A percentile compares a stretch with the other conserved stretches of the same genome.
phyloP scores from a whole-genome alignment of 2,113 vertebrate genomes.

The Addax nasomaculatus region DNA sequence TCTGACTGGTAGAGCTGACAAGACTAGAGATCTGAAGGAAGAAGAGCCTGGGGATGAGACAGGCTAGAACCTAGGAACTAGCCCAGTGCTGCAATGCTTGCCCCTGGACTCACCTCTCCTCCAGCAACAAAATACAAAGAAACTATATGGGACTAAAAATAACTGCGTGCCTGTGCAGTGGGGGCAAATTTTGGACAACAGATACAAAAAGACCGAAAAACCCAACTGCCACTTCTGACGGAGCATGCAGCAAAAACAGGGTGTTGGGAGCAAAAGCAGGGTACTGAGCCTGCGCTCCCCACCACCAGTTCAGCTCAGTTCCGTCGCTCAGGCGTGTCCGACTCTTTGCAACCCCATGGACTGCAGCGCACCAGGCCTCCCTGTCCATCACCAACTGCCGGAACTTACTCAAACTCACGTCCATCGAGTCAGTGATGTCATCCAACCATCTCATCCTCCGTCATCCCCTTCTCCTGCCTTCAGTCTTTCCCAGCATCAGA shows the following conservation, averaged over 20 bases:
- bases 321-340: fast-evolving
- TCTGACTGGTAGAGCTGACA: neutral
- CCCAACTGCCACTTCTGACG: neutral
- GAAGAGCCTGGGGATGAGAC: neutral
- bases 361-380: neutral
- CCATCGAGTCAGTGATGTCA: neutral
- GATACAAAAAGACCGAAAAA: neutral
- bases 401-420: neutral
- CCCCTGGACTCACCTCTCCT: neutral
- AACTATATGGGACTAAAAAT: neutral
- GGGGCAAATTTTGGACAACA: neutral
- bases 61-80: neutral
- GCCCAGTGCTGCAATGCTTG: neutral
- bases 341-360: neutral
- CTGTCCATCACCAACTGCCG: neutral
- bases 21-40: neutral
- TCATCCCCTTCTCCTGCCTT: neutral
- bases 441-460: neutral
- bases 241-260: neutral
- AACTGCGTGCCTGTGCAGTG: neutral
- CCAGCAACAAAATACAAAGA: neutral
- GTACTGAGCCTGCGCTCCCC: neutral
- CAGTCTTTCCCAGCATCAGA: neutral
- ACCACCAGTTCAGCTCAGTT: neutral
- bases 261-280: neutral